Evolutionary conservation across 2,113 vertebrate genomes (phyloP), one percentile per base, ranked within the genome.

Genomic region (Symphodus melops): DNA sequence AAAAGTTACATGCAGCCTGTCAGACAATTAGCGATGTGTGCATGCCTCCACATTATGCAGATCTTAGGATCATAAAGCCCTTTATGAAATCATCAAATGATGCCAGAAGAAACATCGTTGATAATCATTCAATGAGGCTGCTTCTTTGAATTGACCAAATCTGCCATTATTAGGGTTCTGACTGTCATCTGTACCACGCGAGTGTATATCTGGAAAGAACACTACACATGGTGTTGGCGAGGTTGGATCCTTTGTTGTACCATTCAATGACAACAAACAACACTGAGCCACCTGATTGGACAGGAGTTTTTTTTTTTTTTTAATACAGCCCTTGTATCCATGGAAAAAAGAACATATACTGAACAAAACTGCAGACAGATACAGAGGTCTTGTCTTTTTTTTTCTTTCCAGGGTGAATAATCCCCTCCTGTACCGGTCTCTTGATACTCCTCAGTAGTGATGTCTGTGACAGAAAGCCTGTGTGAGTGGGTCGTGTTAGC

Each of bases 401-500:
- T 19, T 44, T 4, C 39, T 81, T 44, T 4, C 44, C 82, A 62
- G 54, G 56, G 67, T 59, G 72, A 73, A 71, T 82, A 64, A 81
- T 83, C 65, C 36, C 62, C 56, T 69, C 41, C 56, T 21, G 72
- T 54, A 46, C 39, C 33, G 42, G 64, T 66, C 58, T 69, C 55
- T 58, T 69, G 71, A 57, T 68, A 37, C 85, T 65, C 77, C 56
- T 62, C 65, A 46, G 71, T 37, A 48, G 70, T 79, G 55, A 82
- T 69, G 79, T 68, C 69, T 57, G 68, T 59, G 54, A 53, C 14
- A 28, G 70, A 68, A 72, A 82, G 57, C 23, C 61, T 67, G 73
- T 59, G 69, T 83, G 82, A 82, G 84, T 71, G 70, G 72, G 67
- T 57, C 52, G 79, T 55, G 76, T 76, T 69, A n/a, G 77, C 54